Base-by-base conservation (phyloP, 2,888 invertebrate species). In the Dynastes tityus region DNA sequence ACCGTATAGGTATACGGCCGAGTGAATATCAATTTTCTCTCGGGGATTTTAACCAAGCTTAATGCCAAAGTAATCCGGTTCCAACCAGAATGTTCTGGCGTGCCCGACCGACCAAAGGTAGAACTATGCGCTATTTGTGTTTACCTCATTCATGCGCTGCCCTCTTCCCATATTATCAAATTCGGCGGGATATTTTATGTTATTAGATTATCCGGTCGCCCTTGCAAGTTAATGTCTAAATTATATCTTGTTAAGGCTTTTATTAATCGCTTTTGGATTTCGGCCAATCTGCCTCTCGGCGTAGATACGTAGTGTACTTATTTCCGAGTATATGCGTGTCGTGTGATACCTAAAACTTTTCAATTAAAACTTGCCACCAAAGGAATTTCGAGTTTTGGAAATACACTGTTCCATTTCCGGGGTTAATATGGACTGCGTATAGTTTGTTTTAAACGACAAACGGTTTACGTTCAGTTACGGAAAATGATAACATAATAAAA, bases 141-240 rank as follows among this genome's bases (percentile, higher is more conserved):
- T 22, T 73, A 61, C 61, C 61, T 73, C 73, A 61, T 61, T 73
- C 61, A 73, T 73, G 61, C 13, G 45, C 27, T 8, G 49, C 61
- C 58, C 40, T 45, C 16, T 16, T 16, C 61, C 40, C 37, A 45
- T 27, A 73, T 61, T 73, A 73, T 73, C 73, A 73, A 73, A 73
- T 73, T 73, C 61, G 61, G 61, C 40, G 40, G 22, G 73, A 73
- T 73, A 58, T 73, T 73, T 73, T 63, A 73, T 73, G 61, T 61
- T 61, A 73, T 73, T 73, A 73, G 73, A 73, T 73, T 63, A 73
- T 73, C 73, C 73, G 73, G 68, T 40, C 40, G 37, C 73, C 61
- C 40, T 61, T 16, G 16, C 40, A 27, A 73, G 61, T 73, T 73
- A 73, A 73, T 61, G 73, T 73, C 73, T 73, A 61, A 73, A 73